Conservation (phyloP, 2,797 vertebrate species). For the Rhinophrynus dorsalis region DNA sequence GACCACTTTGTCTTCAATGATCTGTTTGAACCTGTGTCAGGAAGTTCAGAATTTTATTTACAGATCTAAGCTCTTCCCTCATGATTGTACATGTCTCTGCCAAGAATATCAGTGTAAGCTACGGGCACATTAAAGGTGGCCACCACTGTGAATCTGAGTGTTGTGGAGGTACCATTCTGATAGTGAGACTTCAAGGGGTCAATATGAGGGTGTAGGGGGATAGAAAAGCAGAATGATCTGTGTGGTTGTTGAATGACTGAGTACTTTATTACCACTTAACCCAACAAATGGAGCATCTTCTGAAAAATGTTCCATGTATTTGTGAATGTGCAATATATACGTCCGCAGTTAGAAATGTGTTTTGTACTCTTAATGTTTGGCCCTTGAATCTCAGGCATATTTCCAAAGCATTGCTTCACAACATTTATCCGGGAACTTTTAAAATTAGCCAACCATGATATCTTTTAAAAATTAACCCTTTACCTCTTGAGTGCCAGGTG, state of each 20-base stretch:
- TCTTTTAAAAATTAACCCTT: too few species aligned
- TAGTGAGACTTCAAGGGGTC: neutral
- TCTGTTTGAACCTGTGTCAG: slow-evolving; percentile 1
- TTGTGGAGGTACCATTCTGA: slow-evolving; percentile 4
- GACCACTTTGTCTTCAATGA: neutral
- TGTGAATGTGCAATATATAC: too few species aligned
- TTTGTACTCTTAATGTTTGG: too few species aligned
- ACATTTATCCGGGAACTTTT: too few species aligned
- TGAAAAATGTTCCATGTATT: too few species aligned
- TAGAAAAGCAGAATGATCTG: neutral
- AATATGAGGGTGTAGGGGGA: neutral
- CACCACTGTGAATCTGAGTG: slow-evolving; percentile 34
- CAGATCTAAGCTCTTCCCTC: neutral
- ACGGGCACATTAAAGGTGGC: slow-evolving; percentile 44
- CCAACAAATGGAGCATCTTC: too few species aligned
- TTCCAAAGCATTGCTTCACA: too few species aligned
- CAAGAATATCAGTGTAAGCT: slow-evolving; percentile 34
- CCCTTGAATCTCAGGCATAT: too few species aligned
- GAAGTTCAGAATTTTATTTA: slow-evolving; percentile 14
- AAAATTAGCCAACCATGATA: too few species aligned
- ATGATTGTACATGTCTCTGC: neutral
- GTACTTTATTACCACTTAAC: too few species aligned
- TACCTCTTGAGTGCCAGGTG: too few species aligned
- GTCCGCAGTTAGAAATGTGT: too few species aligned
- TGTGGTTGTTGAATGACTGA: neutral